These are phyloP conservation scores for Oreochromis spilurus DNA, from an alignment of 2,113 vertebrate species.

Conservation along the genomic window DNA sequence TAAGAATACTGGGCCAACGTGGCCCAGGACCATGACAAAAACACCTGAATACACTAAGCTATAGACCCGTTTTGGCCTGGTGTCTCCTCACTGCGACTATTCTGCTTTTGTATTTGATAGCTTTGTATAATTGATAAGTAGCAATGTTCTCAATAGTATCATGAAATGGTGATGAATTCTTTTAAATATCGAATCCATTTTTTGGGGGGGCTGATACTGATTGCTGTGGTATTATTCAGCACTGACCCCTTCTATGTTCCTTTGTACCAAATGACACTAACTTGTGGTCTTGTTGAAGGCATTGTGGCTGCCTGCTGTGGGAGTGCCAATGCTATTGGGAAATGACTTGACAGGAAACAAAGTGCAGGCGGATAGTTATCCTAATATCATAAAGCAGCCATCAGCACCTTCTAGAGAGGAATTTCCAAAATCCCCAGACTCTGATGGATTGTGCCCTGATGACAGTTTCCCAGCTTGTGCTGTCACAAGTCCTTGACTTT, in stretches of 20 bases:
- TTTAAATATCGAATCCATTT: neutral
- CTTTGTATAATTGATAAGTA: neutral
- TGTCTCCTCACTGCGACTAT: neutral
- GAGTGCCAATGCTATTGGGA: neutral
- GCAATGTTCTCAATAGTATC: neutral
- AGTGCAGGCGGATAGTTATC: neutral
- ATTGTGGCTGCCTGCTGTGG: neutral
- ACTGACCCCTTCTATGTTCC: neutral
- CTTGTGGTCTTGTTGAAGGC: neutral
- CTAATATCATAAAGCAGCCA: neutral
- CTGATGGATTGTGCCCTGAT: neutral
- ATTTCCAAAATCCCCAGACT: neutral
- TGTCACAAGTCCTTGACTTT: neutral
- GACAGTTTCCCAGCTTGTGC: neutral
- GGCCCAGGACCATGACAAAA: no score
- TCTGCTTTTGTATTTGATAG: neutral
- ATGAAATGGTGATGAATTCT: neutral
- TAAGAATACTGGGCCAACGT: no score
- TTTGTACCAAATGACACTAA: neutral
- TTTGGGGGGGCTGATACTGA: neutral
- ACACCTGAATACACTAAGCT: neutral
- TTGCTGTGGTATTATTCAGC: neutral
- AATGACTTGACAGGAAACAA: neutral
- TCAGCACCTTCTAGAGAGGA: neutral
- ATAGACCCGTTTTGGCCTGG: neutral